Evolutionary conservation across 1,140 invertebrate genomes (phyloP), one percentile per base, ranked within the genome.

Genomic region (Solen grandis): DNA sequence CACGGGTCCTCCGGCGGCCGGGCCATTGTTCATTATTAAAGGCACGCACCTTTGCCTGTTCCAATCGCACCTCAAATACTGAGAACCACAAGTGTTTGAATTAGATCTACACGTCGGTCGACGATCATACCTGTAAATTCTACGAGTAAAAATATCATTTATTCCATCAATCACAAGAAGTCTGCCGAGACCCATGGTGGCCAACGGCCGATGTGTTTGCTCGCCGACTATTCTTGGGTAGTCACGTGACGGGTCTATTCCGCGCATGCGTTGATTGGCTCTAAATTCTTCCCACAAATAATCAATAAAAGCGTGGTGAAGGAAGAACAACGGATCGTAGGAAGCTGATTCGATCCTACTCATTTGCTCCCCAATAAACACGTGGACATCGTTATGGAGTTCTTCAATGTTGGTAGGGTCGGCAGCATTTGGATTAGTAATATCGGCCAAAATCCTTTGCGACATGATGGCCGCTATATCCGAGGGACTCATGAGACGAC

Each of bases 281-380:
- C 86, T 66, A 63, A 86, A 88, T 52, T 88, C 82, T 69, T 86
- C 86, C 86, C 86, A 86, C 16, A 88, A 13, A 70, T 82, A 86
- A 59, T 88, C 86, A 4, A 86, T 72, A 41, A 81, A 86, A 5
- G 86, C 85, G 27, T 88, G 86, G 60, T 86, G 86, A 4, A 76
- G 38, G 50, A 65, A 88, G 31, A 86, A 88, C 29, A 86, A 68
- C 1, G 86, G 86, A 65, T 88, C 86, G 41, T 85, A 86, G 5
- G 85, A 85, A 0, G 84, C 84, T 16, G 83, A 83, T 41, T 85
- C 83, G 13, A 88, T 83, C 13, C 81, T 35, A 52, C 83, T 83
- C 86, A 88, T 88, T 50, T 86, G 83, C 22, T 86, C 81, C 8
- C 86, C 86, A 16, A 86, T 63, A 63, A 65, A 88, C 0, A 85